Percentiles rank a stretch among this genome's conserved stretches.
Conservation (phyloP, 1,140 invertebrate genomes). For the Phymastichus coffea region DNA sequence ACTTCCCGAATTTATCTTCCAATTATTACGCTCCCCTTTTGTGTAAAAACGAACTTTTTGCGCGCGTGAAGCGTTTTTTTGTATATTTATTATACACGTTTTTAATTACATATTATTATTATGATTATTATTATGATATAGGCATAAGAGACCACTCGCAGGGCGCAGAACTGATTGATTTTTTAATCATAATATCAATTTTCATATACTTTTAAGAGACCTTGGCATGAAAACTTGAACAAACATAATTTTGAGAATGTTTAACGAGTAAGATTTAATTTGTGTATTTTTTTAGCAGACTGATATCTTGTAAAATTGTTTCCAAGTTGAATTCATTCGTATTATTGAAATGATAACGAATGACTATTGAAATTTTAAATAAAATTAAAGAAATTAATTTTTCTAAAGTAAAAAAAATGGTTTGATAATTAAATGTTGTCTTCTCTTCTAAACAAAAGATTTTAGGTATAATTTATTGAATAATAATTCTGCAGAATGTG, state of each 20-base stretch:
- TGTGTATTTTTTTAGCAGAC: constrained; percentile 6
- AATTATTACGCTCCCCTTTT: constrained; percentile 11
- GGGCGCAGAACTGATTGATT: constrained; percentile 28
- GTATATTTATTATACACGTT: constrained; percentile 27
- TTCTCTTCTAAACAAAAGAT: too few species aligned
- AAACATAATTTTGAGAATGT: constrained; percentile 16
- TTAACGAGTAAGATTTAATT: constrained; percentile 12
- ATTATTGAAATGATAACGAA: too few species aligned
- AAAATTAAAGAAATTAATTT: too few species aligned
- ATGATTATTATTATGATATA: neutral
- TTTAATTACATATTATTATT: constrained; percentile 11
- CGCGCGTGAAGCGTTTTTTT: constrained; percentile 19
- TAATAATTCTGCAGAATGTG: too few species aligned
- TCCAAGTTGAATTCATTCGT: too few species aligned
- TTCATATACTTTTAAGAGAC: constrained; percentile 14
- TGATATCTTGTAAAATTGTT: too few species aligned
- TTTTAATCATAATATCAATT: constrained; percentile 25
- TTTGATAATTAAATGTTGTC: too few species aligned
- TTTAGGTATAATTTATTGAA: too few species aligned
- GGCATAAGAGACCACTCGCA: constrained; percentile 20
- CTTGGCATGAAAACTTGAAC: constrained; percentile 5
- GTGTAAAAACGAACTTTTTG: constrained; percentile 15
- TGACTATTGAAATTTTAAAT: too few species aligned
- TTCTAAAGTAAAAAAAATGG: too few species aligned
- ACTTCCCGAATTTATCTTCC: constrained; percentile 19